A percentile compares a stretch with the other conserved stretches of the same genome.
phyloP scores from a whole-genome alignment of 2,888 invertebrate species.

The Cremastinae sp. region DNA sequence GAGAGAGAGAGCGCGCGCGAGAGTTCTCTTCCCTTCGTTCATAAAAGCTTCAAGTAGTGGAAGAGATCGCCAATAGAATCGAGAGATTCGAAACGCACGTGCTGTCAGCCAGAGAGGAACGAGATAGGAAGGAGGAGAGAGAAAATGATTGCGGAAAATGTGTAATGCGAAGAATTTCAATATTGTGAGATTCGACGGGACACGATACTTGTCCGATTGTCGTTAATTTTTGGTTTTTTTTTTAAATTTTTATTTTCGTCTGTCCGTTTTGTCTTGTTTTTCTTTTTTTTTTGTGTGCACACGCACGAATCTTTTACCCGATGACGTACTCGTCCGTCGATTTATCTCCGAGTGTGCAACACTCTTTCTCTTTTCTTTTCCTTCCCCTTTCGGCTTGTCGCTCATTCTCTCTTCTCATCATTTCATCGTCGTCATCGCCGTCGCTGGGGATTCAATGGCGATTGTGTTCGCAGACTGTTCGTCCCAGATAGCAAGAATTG shows the following conservation, averaged over 20 bases:
- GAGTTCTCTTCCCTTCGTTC: slow-evolving; percentile 26
- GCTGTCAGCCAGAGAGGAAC: slow-evolving; percentile 22
- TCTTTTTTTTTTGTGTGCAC: too few relatives aligned
- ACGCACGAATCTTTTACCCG: slow-evolving; percentile 20
- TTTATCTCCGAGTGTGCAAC: slow-evolving; percentile 18
- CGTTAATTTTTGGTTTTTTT: too few relatives aligned
- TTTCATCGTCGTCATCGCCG: slow-evolving; percentile 23
- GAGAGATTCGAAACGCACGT: slow-evolving; percentile 47
- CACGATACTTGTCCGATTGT: too few relatives aligned
- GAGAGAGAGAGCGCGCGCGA: slow-evolving; percentile 25
- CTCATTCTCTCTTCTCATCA: slow-evolving; percentile 4
- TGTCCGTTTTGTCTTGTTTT: not conserved
- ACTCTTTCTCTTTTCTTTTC: slow-evolving; percentile 20
- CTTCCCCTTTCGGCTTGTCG: not conserved
- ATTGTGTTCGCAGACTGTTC: slow-evolving; percentile 30
- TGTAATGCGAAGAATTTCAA: too few relatives aligned
- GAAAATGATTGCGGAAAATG: slow-evolving; percentile 5
- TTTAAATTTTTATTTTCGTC: too few relatives aligned
- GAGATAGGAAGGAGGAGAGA: slow-evolving; percentile 15
- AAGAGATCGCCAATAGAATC: slow-evolving; percentile 52
- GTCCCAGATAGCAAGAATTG: slow-evolving; percentile 31
- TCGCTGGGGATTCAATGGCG: slow-evolving; percentile 27
- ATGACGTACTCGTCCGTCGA: not conserved
- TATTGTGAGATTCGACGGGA: not conserved
- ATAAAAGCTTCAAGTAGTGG: slow-evolving; percentile 46